Evolutionary conservation across 2,888 invertebrate species (phyloP).

Genomic region (Eupithecia centaureata): DNA sequence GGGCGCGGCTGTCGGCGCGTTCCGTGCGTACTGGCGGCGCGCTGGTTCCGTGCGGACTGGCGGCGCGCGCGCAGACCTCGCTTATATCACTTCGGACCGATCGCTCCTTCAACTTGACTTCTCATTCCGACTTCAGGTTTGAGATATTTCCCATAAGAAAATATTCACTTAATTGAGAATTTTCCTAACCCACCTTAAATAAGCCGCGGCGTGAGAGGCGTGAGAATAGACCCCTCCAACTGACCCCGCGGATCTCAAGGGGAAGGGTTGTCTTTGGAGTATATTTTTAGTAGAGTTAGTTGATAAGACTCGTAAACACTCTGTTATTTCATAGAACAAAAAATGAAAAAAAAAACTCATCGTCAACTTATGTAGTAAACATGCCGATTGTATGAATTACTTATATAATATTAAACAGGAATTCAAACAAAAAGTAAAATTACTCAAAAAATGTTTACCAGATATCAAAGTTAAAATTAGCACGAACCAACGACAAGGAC

Average conservation of each 20-base stretch:
- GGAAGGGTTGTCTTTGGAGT: too few relatives aligned
- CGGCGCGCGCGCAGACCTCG: constrained; percentile 71
- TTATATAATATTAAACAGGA: too few relatives aligned
- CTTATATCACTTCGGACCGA: constrained; percentile 79
- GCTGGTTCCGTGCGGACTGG: constrained; percentile 73
- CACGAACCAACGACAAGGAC: too few relatives aligned
- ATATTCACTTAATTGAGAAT: background rate
- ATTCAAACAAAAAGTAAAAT: too few relatives aligned
- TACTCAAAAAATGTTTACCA: too few relatives aligned
- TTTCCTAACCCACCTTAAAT: background rate
- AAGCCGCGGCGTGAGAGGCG: background rate
- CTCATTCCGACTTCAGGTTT: background rate
- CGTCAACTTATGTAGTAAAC: too few relatives aligned
- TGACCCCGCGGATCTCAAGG: background rate
- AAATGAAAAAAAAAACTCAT: background rate
- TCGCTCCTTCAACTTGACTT: constrained; percentile 79
- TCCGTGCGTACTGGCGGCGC: constrained; percentile 73
- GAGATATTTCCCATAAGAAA: background rate
- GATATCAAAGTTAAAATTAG: too few relatives aligned
- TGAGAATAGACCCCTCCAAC: background rate
- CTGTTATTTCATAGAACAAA: background rate
- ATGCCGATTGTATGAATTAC: too few relatives aligned
- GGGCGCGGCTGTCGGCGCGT: constrained; percentile 68
- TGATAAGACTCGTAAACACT: background rate
- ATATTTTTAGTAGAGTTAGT: background rate